Evolutionary conservation across 2,113 vertebrate genomes (phyloP).

Genomic region (Bagarius yarrelli): DNA sequence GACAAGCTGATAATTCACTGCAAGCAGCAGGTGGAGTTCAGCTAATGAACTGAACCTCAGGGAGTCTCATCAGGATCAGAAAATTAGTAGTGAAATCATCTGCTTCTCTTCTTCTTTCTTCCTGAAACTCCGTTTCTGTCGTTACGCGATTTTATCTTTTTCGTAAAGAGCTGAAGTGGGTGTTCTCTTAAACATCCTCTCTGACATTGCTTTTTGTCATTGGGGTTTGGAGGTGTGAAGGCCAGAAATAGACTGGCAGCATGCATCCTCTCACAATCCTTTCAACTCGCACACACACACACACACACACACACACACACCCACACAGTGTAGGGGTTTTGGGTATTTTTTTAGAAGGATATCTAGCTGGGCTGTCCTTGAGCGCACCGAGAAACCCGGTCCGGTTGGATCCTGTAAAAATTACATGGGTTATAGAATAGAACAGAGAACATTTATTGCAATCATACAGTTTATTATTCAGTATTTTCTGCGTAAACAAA

Average conservation of each 20-base stretch:
- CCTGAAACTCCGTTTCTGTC: not conserved
- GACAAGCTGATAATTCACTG: conserved; percentile 33
- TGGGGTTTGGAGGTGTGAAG: conserved; percentile 46
- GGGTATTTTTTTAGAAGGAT: conserved; percentile 80
- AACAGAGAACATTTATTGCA: not conserved
- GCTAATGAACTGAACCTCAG: conserved; percentile 32
- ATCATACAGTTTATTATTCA: not conserved
- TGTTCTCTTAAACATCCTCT: conserved; percentile 20
- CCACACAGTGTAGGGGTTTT: not conserved
- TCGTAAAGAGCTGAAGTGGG: conserved; percentile 7
- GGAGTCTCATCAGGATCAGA: conserved; percentile 8
- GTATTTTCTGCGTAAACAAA: not conserved
- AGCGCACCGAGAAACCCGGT: conserved; percentile 87
- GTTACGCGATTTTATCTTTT: conserved; percentile 7
- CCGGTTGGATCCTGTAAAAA: conserved; percentile 83
- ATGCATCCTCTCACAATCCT: conserved; percentile 18
- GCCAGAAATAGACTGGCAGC: conserved; percentile 45
- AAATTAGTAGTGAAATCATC: conserved; percentile 15
- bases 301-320: conserved; percentile 31
- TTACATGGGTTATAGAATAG: conserved; percentile 48
- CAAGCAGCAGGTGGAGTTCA: conserved; percentile 16
- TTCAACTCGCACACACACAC: conserved; percentile 12
- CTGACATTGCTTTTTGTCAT: conserved; percentile 39
- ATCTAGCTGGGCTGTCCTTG: conserved; percentile 95
- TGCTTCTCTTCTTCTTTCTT: not conserved